These are phyloP conservation scores for Cactoblastis cactorum DNA, from an alignment of 2,888 invertebrate species.

Conservation along the genomic window DNA sequence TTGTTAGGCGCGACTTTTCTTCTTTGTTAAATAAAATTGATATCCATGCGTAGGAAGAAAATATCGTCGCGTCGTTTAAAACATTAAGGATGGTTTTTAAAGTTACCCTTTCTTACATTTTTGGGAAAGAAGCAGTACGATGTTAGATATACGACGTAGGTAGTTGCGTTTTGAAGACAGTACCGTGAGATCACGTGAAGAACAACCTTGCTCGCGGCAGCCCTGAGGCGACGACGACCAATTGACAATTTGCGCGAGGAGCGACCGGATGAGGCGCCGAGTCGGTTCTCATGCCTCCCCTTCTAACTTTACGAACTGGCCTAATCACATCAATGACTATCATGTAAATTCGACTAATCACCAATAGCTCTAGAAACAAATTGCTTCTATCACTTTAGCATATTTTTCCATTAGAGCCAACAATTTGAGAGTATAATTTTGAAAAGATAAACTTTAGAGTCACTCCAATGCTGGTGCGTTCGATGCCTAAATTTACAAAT, in stretches of 20 bases:
- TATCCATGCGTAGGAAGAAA: too few relatives aligned
- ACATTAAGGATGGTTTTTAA: too few relatives aligned
- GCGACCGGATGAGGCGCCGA: conserved; percentile 71
- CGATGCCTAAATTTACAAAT: too few relatives aligned
- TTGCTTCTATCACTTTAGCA: background rate
- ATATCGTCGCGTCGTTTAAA: too few relatives aligned
- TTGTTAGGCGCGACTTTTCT: too few relatives aligned
- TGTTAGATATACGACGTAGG: background rate
- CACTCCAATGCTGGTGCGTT: too few relatives aligned
- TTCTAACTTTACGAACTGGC: conserved; percentile 57
- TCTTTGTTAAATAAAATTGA: too few relatives aligned
- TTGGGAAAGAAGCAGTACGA: background rate
- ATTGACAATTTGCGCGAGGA: conserved; percentile 71
- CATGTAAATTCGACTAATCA: conserved; percentile 42
- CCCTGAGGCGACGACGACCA: conserved; percentile 60
- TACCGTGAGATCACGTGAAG: conserved; percentile 44
- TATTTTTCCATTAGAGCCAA: too few relatives aligned
- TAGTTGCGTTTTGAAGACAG: conserved; percentile 33
- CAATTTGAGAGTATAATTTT: too few relatives aligned
- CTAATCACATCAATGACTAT: conserved; percentile 42
- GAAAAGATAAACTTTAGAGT: too few relatives aligned
- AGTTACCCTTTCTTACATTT: too few relatives aligned
- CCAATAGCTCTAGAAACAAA: conserved; percentile 16
- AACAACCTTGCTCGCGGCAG: conserved; percentile 55
- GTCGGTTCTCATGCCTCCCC: conserved; percentile 61